Conservation (phyloP, 2,888 invertebrate genomes). For the Mesorhabditis sp. region DNA sequence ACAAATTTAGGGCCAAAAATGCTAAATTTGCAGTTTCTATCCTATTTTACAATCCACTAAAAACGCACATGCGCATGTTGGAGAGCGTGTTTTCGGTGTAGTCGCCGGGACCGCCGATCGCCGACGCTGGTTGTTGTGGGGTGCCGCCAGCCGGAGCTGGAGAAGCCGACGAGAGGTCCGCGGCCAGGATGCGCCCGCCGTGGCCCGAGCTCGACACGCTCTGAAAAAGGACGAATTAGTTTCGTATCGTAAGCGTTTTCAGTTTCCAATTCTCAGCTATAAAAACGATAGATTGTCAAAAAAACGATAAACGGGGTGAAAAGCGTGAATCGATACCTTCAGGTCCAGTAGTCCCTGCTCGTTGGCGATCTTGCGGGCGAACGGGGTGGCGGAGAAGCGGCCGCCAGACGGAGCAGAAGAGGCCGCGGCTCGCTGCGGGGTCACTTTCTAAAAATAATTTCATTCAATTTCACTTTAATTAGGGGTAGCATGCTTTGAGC, state of each 20-base stretch:
- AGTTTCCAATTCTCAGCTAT: too few relatives aligned
- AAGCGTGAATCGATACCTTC: conserved; percentile 57
- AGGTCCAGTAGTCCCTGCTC: conserved; percentile 71
- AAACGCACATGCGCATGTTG: conserved; percentile 63
- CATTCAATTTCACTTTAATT: too few relatives aligned
- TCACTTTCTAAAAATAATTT: not conserved
- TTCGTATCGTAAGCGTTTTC: too few relatives aligned
- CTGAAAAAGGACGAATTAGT: conserved; percentile 15
- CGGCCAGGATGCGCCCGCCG: conserved; percentile 51
- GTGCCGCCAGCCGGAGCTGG: conserved; percentile 65
- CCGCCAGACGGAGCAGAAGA: conserved; percentile 62
- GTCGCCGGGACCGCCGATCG: conserved; percentile 9
- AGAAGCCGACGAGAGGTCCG: conserved; percentile 59
- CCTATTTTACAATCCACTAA: too few relatives aligned
- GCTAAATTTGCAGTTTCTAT: too few relatives aligned
- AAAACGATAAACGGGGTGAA: too few relatives aligned
- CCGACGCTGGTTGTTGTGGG: conserved; percentile 60
- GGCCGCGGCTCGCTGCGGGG: conserved; percentile 17
- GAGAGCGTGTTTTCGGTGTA: conserved; percentile 66
- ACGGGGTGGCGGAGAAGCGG: conserved; percentile 84
- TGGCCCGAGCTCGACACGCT: conserved; percentile 62
- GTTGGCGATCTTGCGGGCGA: conserved; percentile 83
- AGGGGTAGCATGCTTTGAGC: too few relatives aligned
- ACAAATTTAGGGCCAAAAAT: too few relatives aligned
- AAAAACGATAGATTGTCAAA: too few relatives aligned